Percentiles rank a stretch among this genome's conserved stretches.
phyloP scores from a whole-genome alignment of 2,888 invertebrate genomes.

The Sphaerophoria taeniata region DNA sequence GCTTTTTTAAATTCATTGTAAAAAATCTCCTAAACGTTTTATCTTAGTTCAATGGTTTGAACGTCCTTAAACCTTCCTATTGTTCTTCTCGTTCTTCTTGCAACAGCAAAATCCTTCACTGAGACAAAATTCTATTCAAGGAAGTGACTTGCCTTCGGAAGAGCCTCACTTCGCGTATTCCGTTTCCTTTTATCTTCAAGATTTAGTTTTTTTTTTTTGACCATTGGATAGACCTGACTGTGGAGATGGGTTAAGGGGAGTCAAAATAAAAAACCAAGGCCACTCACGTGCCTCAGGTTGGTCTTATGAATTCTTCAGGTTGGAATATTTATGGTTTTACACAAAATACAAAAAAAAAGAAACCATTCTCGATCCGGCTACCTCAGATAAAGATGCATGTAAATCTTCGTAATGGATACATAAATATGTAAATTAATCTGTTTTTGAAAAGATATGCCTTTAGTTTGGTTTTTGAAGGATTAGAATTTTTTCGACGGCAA shows the following conservation, averaged over 20 bases:
- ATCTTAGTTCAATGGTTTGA: conserved; percentile 38
- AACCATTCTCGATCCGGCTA: conserved; percentile 51
- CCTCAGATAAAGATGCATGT: conserved; percentile 63
- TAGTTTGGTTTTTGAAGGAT: conserved; percentile 47
- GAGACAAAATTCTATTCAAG: neutral
- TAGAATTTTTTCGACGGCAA: conserved; percentile 15
- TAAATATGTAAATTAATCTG: conserved; percentile 70
- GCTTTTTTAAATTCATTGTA: neutral
- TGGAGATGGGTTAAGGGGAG: neutral
- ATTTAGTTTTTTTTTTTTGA: conserved; percentile 25
- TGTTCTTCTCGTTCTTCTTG: neutral
- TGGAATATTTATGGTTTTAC: conserved; percentile 66
- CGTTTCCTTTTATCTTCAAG: conserved; percentile 1
- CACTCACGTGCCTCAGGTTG: conserved; percentile 33
- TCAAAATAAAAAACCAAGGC: neutral
- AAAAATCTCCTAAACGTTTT: conserved; percentile 18
- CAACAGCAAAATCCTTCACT: conserved; percentile 21
- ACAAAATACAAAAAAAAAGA: conserved; percentile 18
- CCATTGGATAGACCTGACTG: conserved; percentile 3
- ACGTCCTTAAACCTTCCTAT: conserved; percentile 8
- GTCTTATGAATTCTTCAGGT: conserved; percentile 66
- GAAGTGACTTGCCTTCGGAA: neutral
- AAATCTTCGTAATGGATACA: conserved; percentile 66
- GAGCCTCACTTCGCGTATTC: neutral
- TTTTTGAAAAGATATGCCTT: conserved; percentile 42